Base-by-base conservation (phyloP, 2,888 invertebrate species). In the Erpobdella octoculata region DNA sequence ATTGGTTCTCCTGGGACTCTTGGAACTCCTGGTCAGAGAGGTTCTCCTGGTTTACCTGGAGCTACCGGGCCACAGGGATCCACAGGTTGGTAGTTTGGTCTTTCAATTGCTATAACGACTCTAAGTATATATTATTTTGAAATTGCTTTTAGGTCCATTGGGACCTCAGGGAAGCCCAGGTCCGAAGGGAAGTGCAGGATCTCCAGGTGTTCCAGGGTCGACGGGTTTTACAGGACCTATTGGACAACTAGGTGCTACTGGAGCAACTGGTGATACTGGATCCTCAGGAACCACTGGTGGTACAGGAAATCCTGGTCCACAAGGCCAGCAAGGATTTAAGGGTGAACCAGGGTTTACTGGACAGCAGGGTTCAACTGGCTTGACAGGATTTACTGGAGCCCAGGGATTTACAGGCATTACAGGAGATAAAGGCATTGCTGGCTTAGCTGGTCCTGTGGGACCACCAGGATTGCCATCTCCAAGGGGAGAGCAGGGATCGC, bases 1-100 rank as follows among this genome's bases (percentile, higher is more conserved):
- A 8, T 64, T 15, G 74, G 73, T 62, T 37, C 48, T n/a, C 66
- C 76, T 6, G 80, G 76, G 35, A 67, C 71, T 18, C 15, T 38
- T 46, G 72, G 73, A 31, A 37, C 70, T 31, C 59, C 62, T n/a
- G 76, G 76, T 12, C 74, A 70, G 25, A 48, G 67, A 37, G 76
- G 76, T 25, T 65, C 72, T 21, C 69, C 41, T 48, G 76, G 76
- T n/a, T 48, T 31, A 37, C 73, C 28, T 9, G 48, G 70, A 71
- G 59, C 6, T 28, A 33, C 58, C 15, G 71, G 70, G 48, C 48
- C n/a, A 21, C 59, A 38, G 31, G 66, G 66, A 12, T 18, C 15
- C 6, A 21, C 58, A 41, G 72, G 72, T 59, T 28, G 62, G 70
- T 9, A 21, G 5, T 31, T 21, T 38, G 36, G 65, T 38, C 2